Evolutionary conservation across 2,113 vertebrate species (phyloP), one percentile per base, ranked within the genome.

Genomic region (Sinocyclocheilus maitianheensis): DNA sequence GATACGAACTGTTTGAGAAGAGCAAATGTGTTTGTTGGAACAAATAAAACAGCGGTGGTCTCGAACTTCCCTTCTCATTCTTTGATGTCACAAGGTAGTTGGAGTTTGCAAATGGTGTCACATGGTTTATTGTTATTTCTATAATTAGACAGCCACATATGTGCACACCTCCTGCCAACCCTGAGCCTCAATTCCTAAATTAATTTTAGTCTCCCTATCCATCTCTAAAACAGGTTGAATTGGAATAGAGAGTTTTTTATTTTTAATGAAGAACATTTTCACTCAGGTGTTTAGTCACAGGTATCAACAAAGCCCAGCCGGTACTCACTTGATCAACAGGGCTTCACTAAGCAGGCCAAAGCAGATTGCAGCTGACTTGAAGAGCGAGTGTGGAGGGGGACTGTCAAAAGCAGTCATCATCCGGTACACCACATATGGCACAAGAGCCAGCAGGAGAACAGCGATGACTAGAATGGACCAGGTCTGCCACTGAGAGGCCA

Each of bases 81-180:
- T 83, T 24, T 83, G 18, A 2, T 77, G 48, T 69, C 86, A 48
- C 62, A 58, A 77, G 26, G 16, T 81, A 79, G 20, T 84, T 77
- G 16, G 89, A 86, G 72, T 63, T 83, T 85, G 48, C 53, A 72
- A 43, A 67, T 40, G 85, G 55, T 92, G 94, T 93, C 93, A 91
- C 91, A 90, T 91, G 89, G 90, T 85, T 95, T 95, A 94, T 91
- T 90, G 91, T 92, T 77, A 93, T 88, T 93, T 93, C 88, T 92
- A 93, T 94, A 95, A 94, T 94, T 94, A 95, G 94, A 93, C 92
- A 93, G 91, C 90, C 90, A 93, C 88, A 93, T 92, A 94, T 93
- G 90, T 93, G 91, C 88, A 91, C 93, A 89, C 93, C 93, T 89
- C 93, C 93, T 94, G 90, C 91, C 88, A 93, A 93, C 87, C 89